Evolutionary conservation across 2,113 vertebrate species (phyloP), one percentile per base, ranked within the genome.

Genomic region (Paradoxurus hermaphroditus): DNA sequence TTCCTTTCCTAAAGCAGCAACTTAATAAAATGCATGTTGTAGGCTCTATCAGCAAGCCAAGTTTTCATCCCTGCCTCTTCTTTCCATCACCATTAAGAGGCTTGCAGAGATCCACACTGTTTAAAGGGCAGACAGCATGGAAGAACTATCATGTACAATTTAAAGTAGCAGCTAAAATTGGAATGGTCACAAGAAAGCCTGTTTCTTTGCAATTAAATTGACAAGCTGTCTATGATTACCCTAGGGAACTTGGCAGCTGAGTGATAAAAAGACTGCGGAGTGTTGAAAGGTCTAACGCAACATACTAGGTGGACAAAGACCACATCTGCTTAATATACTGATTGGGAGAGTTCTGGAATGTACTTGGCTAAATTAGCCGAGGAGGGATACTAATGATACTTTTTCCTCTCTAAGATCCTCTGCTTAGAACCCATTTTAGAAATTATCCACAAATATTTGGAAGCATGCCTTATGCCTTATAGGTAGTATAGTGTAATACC

Each of bases 161-260:
- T 98, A 95, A 98, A 98, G 98, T 98, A 94, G 56, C 77, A 98
- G 83, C 96, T 94, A 96, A 98, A 97, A 95, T 97, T 97, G 95
- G 96, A 98, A 96, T 97, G 90, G 95, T 98, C 90, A 97, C 97
- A 97, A 98, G 96, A 98, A 98, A 97, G 85, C 90, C 92, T 97
- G 87, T 98, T 98, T 98, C 97, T 92, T 96, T 97, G 95, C 93
- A 98, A 97, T 97, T 97, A 97, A 97, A 95, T 89, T 97, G 94
- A 97, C 91, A 97, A 97, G 92, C 96, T 98, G 97, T 97, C 94
- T 97, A 49, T 98, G 98, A 97, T 97, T 97, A 95, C 72, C 97
- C 86, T 95, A 94, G 93, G 96, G 96, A 98, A 95, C 68, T 90
- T 95, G 96, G 96, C 98, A 98, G 95, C 95, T 97, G 97, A 97